Conservation (phyloP, 2,888 invertebrate genomes). For the Orgyia antiqua region DNA sequence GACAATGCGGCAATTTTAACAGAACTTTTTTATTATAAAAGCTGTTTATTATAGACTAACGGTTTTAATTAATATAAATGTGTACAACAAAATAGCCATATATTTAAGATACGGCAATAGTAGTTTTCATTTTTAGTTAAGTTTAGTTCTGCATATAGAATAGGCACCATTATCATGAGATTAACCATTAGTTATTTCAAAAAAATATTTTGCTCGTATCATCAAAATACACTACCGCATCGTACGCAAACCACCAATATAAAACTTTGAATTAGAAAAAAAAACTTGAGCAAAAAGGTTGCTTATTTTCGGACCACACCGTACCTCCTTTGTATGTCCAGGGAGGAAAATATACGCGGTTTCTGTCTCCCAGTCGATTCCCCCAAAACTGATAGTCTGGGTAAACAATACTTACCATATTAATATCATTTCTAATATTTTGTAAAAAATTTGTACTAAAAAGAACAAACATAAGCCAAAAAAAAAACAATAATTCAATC, state of each 20-base stretch:
- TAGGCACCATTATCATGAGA: too few relatives aligned
- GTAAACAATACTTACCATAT: constrained; percentile 43
- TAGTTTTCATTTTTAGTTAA: too few relatives aligned
- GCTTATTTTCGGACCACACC: constrained; percentile 21
- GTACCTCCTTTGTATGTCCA: constrained; percentile 74
- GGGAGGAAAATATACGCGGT: constrained; percentile 72
- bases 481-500: background rate
- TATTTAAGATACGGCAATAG: too few relatives aligned
- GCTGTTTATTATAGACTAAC: too few relatives aligned
- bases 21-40: too few relatives aligned
- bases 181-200: too few relatives aligned
- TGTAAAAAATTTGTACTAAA: too few relatives aligned
- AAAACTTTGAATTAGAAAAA: constrained; percentile 13
- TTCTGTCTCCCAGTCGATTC: constrained; percentile 66
- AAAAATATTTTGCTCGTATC: constrained; percentile 10
- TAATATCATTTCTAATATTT: constrained; percentile 3
- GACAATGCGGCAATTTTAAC: too few relatives aligned
- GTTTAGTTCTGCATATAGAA: too few relatives aligned
- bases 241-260: constrained; percentile 25
- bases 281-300: constrained; percentile 20
- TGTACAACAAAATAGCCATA: too few relatives aligned
- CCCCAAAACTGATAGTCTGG: constrained; percentile 70
- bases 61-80: too few relatives aligned
- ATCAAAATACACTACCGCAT: constrained; percentile 20
- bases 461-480: background rate